Conservation (phyloP, 2,797 vertebrate species). For the Oophaga sylvatica region DNA sequence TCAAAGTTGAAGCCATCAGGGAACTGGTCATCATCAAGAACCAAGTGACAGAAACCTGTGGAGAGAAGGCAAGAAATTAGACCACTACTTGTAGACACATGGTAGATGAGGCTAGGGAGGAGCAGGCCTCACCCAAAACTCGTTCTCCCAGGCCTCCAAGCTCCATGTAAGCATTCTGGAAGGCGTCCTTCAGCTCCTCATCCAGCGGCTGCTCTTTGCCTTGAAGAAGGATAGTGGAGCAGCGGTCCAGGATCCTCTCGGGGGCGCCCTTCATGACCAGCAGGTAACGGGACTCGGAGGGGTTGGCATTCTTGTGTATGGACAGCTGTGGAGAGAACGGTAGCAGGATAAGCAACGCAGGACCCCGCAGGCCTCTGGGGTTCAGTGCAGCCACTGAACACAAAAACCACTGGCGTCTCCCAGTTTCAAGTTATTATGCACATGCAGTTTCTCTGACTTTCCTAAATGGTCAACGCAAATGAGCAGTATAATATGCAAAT, state of each 20-base stretch:
- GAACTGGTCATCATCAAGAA: conserved; percentile 87
- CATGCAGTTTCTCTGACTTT: too few species aligned
- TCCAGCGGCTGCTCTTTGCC: conserved; percentile 89
- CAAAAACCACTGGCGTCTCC: not conserved
- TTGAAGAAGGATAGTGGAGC: conserved; percentile 85
- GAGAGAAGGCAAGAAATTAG: conserved; percentile 12
- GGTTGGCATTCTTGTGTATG: conserved; percentile 86
- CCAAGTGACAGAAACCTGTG: conserved; percentile 88
- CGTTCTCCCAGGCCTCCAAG: conserved; percentile 94
- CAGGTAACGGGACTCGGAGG: conserved; percentile 83
- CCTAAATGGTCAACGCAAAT: too few species aligned
- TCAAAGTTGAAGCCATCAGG: conserved; percentile 89
- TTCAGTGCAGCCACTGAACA: not conserved
- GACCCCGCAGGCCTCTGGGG: too few species aligned
- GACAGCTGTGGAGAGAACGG: conserved; percentile 78
- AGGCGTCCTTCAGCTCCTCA: conserved; percentile 91
- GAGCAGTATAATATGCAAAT: too few species aligned
- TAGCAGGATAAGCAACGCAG: not conserved
- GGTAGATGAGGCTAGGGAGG: not conserved
- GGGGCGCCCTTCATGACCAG: conserved; percentile 98
- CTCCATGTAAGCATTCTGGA: conserved; percentile 92
- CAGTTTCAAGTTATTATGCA: not conserved
- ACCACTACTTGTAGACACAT: not conserved
- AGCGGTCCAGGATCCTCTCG: conserved; percentile 93
- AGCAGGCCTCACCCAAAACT: conserved; percentile 81